These are phyloP conservation scores for Dolichomitus sp. DNA, from an alignment of 2,888 invertebrate species.

Conservation along the genomic window DNA sequence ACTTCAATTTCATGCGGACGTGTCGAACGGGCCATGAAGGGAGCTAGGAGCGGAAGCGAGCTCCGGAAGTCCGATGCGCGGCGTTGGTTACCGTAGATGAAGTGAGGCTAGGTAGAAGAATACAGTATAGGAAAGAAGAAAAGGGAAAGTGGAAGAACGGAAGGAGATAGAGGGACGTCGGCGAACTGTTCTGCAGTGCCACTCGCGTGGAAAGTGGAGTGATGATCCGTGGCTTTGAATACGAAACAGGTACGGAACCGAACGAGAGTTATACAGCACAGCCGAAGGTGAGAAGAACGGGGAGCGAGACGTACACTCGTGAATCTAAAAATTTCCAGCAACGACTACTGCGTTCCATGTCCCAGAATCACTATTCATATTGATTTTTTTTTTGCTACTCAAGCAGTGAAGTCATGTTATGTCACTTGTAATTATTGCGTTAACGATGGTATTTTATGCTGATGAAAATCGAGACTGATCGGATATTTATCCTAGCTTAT, in stretches of 20 bases:
- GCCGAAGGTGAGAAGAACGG: neutral
- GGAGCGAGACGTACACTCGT: neutral
- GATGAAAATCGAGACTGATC: too few relatives aligned
- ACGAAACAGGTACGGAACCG: conserved; percentile 72
- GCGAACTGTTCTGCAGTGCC: conserved; percentile 20
- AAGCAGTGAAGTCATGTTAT: too few relatives aligned
- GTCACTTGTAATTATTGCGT: too few relatives aligned
- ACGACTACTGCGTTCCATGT: neutral
- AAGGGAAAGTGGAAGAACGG: conserved; percentile 26
- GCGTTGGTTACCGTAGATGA: conserved; percentile 44
- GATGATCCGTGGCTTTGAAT: conserved; percentile 76
- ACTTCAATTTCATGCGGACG: conserved; percentile 49
- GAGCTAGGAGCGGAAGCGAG: conserved; percentile 45
- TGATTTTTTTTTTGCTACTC: too few relatives aligned
- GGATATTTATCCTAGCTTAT: too few relatives aligned
- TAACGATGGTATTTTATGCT: too few relatives aligned
- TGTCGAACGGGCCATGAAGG: conserved; percentile 46
- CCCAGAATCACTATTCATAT: neutral
- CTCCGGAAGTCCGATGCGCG: conserved; percentile 57
- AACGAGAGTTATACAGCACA: neutral
- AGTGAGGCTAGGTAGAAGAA: conserved; percentile 35
- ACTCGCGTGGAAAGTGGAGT: conserved; percentile 59
- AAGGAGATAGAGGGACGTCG: conserved; percentile 34
- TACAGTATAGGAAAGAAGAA: conserved; percentile 18
- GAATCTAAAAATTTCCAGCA: neutral